phyloP scores from a whole-genome alignment of 2,113 vertebrate genomes.

The Eupsittula cactorum region DNA sequence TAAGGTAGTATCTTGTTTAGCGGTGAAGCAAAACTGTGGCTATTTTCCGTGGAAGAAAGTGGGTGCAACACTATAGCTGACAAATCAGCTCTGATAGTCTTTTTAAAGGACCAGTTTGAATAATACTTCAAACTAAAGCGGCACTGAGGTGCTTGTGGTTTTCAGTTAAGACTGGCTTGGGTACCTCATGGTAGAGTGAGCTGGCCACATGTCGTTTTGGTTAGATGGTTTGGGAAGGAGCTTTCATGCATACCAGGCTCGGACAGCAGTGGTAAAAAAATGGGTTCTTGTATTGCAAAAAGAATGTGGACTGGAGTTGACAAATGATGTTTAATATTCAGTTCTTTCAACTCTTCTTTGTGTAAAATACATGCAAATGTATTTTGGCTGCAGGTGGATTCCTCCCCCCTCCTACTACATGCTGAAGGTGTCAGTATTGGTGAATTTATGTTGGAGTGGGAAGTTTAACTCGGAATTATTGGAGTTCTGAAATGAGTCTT shows the following conservation, averaged over 20 bases:
- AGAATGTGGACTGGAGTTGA: neutral
- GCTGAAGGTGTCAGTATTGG: neutral
- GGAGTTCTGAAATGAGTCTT: neutral
- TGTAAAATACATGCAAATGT: rapidly evolving
- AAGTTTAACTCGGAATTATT: neutral
- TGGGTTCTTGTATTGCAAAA: neutral
- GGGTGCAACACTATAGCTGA: neutral
- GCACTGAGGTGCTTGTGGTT: neutral
- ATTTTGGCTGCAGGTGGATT: neutral
- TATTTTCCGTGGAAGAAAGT: neutral
- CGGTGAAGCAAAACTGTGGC: neutral
- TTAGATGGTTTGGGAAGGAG: neutral
- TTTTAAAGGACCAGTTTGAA: neutral
- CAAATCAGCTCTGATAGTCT: neutral
- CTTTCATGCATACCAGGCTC: neutral
- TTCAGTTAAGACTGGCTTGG: neutral
- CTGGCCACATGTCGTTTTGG: neutral
- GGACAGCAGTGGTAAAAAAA: neutral
- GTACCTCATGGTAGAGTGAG: neutral
- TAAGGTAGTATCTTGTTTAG: neutral
- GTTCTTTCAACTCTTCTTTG: neutral
- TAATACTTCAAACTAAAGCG: neutral
- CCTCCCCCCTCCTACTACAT: neutral
- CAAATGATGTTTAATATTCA: neutral
- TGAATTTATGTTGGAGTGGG: neutral